Base-by-base conservation (phyloP, 2,797 vertebrate genomes). In the Pygocentrus nattereri region DNA sequence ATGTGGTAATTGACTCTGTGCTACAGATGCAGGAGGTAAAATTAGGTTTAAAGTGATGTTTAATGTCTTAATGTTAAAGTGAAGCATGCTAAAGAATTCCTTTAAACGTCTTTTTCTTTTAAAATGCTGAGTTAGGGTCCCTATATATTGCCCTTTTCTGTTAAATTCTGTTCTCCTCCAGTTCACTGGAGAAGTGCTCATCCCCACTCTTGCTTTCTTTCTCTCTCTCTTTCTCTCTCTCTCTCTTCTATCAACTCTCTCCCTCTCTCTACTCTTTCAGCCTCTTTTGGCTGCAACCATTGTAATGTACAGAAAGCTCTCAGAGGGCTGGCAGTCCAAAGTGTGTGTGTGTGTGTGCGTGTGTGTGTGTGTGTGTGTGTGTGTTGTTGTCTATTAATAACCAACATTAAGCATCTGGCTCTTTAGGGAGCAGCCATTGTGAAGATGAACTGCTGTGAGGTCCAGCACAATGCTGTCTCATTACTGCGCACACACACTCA, bases 401-500 rank as follows among this genome's bases (percentile, higher is more conserved):
- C 80, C 83, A 74, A 44, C 84, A 85, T 84, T 79, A 81, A 69
- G 75, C 62, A 74, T 76, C 65, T 67, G 75, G 74, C 74, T 85
- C 86, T 83, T 54, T 81, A 69, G 85, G 75, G 83, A 85, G 75
- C 83, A 79, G 34, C 81, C 77, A 83, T 85, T 85, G 83, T 87
- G 71, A 85, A 87, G 83, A 85, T 87, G 75, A 87, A 87, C 78
- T 81, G 56, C 83, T 85, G 83, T 85, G 85, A 81, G 85, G 83
- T 85, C 85, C 75, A 76, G 67, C 72, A 83, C 75, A 81, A 73
- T 83, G 78, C 71, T 83, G 83, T 83, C 67, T 34, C 83, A 81
- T 81, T 87, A 79, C 73, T 80, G 64, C 76, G 76, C 76, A 76
- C 76, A 72, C 73, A 77, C 72, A 71, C 76, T 38, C 65, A 74